Conservation (phyloP, 1,140 invertebrate genomes). For the Drosophila sproati region DNA sequence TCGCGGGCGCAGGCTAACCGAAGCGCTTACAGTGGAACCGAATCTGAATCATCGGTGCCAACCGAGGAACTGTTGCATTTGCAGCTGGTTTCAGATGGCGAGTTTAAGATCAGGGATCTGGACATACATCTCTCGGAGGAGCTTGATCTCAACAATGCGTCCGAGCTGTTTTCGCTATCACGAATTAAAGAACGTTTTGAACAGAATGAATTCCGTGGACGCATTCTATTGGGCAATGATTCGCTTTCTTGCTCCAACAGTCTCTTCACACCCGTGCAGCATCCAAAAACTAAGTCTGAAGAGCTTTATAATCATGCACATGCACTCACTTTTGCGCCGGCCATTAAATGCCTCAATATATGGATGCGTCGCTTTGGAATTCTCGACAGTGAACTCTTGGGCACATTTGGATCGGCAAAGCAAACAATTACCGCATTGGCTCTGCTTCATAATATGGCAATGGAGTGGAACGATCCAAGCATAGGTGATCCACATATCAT, state of each 20-base stretch:
- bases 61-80: constrained; percentile 56
- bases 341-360: constrained; percentile 59
- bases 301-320: constrained; percentile 72
- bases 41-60: neutral
- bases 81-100: constrained; percentile 70
- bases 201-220: constrained; percentile 77
- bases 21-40: constrained; percentile 1
- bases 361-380: constrained; percentile 63
- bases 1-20: constrained; percentile 6
- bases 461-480: constrained; percentile 70
- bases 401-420: constrained; percentile 56
- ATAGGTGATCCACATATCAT: constrained; percentile 31
- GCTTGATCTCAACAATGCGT: constrained; percentile 29
- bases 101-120: constrained; percentile 69
- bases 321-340: constrained; percentile 58
- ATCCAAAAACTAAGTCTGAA: constrained; percentile 49
- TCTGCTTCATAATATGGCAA: constrained; percentile 77
- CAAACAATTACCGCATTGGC: constrained; percentile 72
- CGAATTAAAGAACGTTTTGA: constrained; percentile 75
- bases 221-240: constrained; percentile 66
- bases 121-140: constrained; percentile 65
- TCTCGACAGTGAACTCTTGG: constrained; percentile 50
- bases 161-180: constrained; percentile 61
- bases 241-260: constrained; percentile 55
- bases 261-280: constrained; percentile 66